These are phyloP conservation scores for Australoheros facetus DNA, from an alignment of 2,797 vertebrate species.

Conservation along the genomic window DNA sequence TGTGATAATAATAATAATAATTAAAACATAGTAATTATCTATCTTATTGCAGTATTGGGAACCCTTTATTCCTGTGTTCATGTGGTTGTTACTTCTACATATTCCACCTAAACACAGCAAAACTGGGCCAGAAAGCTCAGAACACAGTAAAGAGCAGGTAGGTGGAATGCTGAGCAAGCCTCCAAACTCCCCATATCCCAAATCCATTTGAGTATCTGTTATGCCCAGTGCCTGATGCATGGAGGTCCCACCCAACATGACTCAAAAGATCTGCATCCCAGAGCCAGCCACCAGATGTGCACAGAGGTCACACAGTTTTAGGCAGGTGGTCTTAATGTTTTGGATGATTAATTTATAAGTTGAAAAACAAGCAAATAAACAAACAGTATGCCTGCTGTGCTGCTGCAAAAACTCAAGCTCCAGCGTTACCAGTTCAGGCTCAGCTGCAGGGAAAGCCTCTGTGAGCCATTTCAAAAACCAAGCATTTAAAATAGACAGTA, in stretches of 20 bases:
- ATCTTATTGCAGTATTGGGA: not conserved
- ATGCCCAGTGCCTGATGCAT: not conserved
- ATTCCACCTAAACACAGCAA: not conserved
- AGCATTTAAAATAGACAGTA: not conserved
- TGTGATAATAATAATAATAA: not conserved
- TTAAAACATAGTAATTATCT: no score
- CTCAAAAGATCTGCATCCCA: accelerated
- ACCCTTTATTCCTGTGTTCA: not conserved
- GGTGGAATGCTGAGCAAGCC: not conserved
- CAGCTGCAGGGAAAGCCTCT: not conserved
- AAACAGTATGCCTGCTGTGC: not conserved
- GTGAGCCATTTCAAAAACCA: not conserved
- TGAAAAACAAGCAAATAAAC: not conserved
- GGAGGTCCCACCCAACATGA: not conserved
- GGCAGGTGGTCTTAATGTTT: not conserved
- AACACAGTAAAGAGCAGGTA: not conserved
- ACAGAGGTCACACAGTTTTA: not conserved
- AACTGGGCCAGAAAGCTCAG: not conserved
- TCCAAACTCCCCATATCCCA: not conserved
- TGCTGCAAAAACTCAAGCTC: not conserved
- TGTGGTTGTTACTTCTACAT: not conserved
- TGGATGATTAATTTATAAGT: not conserved
- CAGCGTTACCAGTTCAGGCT: not conserved
- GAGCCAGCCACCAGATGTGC: not conserved
- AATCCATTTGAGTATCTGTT: not conserved